These are phyloP conservation scores for Oreohelix idahoensis DNA, from an alignment of 1,140 invertebrate species.

Conservation along the genomic window DNA sequence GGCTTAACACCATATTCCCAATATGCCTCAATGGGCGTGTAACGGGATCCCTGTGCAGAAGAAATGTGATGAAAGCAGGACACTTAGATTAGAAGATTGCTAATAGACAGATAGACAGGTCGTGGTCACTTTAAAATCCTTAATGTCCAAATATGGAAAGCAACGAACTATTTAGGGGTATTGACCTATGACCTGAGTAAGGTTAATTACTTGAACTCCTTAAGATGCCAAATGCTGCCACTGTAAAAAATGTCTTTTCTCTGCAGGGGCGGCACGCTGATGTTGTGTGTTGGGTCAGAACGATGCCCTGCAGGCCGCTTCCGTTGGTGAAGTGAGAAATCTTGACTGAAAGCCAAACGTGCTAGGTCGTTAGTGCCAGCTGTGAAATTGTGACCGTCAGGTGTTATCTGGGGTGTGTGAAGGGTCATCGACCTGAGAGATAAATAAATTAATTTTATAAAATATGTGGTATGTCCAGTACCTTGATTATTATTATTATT, in stretches of 20 bases:
- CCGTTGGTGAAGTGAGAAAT: conserved; percentile 27
- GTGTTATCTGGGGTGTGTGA: background rate
- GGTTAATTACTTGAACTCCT: conserved; percentile 33
- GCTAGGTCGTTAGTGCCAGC: background rate
- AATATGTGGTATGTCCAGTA: too few species aligned
- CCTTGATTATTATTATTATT: too few species aligned
- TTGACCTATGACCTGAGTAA: too few species aligned
- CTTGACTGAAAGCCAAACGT: conserved; percentile 51
- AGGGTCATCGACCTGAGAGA: background rate
- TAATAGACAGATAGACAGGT: too few species aligned
- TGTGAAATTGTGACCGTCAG: background rate
- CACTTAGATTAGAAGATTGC: too few species aligned
- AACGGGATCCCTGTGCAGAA: too few species aligned
- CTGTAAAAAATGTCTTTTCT: conserved; percentile 63
- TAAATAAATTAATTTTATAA: background rate
- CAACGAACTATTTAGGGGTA: too few species aligned
- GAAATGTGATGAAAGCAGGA: too few species aligned
- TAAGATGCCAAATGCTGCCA: conserved; percentile 54
- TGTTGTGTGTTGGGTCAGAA: conserved; percentile 19
- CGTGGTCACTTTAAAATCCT: too few species aligned
- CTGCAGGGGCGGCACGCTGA: conserved; percentile 41
- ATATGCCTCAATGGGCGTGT: too few species aligned
- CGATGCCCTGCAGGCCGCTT: background rate
- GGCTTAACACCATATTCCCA: too few species aligned
- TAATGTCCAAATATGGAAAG: too few species aligned